Percentiles rank a stretch among this genome's conserved stretches.
phyloP scores from a whole-genome alignment of 2,888 invertebrate species.

The Thyatira batis region DNA sequence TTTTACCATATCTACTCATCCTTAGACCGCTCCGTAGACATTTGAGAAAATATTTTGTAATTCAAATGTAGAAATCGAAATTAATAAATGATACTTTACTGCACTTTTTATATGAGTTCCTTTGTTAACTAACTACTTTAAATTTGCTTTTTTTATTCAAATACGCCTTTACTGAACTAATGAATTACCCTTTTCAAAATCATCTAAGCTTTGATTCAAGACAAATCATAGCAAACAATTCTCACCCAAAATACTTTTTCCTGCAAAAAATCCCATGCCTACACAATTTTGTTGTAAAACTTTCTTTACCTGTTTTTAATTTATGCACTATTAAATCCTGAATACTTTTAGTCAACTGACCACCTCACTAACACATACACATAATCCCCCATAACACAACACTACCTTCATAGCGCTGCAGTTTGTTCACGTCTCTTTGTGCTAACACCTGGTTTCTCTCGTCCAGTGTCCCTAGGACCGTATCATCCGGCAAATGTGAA shows the following conservation, averaged over 20 bases:
- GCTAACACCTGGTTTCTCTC: slow-evolving; percentile 71
- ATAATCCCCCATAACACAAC: slow-evolving; percentile 55
- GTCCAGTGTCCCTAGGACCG: slow-evolving; percentile 77
- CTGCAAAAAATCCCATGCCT: no score
- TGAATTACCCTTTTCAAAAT: no score
- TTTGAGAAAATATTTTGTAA: background rate
- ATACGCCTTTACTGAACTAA: no score
- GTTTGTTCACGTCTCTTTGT: slow-evolving; percentile 77
- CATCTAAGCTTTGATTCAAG: no score
- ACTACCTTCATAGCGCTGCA: no score
- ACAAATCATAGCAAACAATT: no score
- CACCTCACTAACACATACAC: slow-evolving; percentile 28
- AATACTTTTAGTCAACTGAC: slow-evolving; percentile 11
- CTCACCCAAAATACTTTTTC: no score
- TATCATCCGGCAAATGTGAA: slow-evolving; percentile 77
- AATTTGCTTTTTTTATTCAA: background rate
- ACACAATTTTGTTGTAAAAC: no score
- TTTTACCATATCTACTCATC: background rate
- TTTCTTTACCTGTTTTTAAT: background rate
- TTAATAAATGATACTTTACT: no score
- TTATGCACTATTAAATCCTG: background rate
- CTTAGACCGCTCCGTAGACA: background rate
- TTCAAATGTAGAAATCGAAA: background rate
- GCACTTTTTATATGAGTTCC: no score
- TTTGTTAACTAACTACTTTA: background rate